These are phyloP conservation scores for Cryptus viduatorius DNA, from an alignment of 2,888 invertebrate genomes.

Conservation along the genomic window DNA sequence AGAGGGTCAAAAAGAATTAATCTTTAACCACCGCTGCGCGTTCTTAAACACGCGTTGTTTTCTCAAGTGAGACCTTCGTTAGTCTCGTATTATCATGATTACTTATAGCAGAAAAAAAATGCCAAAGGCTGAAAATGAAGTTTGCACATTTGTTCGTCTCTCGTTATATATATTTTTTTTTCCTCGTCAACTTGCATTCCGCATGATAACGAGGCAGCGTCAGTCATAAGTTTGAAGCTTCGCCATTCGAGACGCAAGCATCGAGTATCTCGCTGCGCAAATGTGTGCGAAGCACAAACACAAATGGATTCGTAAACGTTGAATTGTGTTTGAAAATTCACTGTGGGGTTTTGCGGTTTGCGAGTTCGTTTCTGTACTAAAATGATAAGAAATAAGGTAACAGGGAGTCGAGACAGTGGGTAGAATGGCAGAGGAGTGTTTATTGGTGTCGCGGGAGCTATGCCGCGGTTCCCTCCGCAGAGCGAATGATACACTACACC, in stretches of 20 bases:
- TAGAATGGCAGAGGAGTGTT: slow-evolving; percentile 40
- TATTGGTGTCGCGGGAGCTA: slow-evolving; percentile 53
- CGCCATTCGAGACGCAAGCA: too few relatives aligned
- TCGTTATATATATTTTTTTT: background rate
- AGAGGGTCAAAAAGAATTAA: slow-evolving; percentile 11
- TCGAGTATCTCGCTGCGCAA: too few relatives aligned
- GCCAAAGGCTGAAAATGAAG: background rate
- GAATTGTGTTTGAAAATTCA: slow-evolving; percentile 16
- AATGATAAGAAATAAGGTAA: slow-evolving; percentile 42
- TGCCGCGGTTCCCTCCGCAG: slow-evolving; percentile 28
- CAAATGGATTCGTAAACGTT: background rate
- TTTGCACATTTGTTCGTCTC: background rate
- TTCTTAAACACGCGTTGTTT: background rate
- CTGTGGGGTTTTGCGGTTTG: background rate
- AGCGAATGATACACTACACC: slow-evolving; percentile 21
- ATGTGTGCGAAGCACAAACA: too few relatives aligned
- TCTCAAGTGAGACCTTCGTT: background rate
- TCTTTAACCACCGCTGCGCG: background rate
- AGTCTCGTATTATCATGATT: background rate
- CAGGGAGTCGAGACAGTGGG: slow-evolving; percentile 3
- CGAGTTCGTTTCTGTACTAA: slow-evolving; percentile 25
- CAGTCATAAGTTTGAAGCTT: background rate
- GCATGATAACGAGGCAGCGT: too few relatives aligned
- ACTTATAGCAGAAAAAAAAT: background rate
- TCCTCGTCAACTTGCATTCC: background rate